Conservation (phyloP, 2,888 invertebrate species). For the Hydraecia micacea region DNA sequence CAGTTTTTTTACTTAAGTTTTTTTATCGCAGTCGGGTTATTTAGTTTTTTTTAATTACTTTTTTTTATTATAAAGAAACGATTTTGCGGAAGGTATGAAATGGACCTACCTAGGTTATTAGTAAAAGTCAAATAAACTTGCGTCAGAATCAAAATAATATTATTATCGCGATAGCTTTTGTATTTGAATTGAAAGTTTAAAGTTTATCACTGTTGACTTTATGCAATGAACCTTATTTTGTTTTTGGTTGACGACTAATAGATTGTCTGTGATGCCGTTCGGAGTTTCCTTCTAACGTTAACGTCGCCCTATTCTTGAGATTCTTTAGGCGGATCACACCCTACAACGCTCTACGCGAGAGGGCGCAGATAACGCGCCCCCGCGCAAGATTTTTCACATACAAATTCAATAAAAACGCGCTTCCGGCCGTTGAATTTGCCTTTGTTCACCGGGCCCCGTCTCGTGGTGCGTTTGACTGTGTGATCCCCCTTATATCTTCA, state of each 20-base stretch:
- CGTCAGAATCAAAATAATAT: conserved; percentile 71
- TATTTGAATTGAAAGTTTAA: conserved; percentile 76
- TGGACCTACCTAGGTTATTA: background rate
- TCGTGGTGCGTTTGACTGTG: no score
- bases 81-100: background rate
- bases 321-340: background rate
- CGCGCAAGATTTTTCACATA: no score
- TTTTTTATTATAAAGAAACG: no score
- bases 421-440: no score
- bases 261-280: conserved; percentile 23
- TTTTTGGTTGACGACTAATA: conserved; percentile 15
- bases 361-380: no score
- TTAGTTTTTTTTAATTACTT: no score
- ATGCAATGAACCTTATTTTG: conserved; percentile 36
- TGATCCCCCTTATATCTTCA: no score
- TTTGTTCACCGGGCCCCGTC: no score
- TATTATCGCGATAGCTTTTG: conserved; percentile 65
- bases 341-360: no score
- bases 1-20: no score
- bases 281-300: background rate
- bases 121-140: conserved; percentile 46
- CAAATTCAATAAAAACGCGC: no score
- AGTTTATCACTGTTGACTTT: conserved; percentile 69
- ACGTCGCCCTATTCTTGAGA: background rate
- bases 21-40: no score